Conservation (phyloP, 1,140 invertebrate species). For the Calycopis cecrops region DNA sequence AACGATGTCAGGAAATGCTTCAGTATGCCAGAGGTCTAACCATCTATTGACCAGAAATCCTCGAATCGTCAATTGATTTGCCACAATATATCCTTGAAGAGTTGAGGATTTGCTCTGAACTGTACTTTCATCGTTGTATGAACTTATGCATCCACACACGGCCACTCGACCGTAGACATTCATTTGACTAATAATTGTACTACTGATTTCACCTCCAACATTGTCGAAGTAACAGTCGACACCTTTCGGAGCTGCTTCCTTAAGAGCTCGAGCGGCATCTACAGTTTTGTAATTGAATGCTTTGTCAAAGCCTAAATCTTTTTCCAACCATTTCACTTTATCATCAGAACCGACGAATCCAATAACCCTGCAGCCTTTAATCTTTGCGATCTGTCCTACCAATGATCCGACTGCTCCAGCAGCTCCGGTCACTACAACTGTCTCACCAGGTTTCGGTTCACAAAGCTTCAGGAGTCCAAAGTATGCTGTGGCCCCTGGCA, state of each 20-base stretch:
- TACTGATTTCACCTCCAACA: constrained; percentile 35
- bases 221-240: constrained; percentile 34
- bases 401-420: constrained; percentile 31
- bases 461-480: constrained; percentile 34
- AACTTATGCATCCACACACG: constrained; percentile 33
- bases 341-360: constrained; percentile 33
- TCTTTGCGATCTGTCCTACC: constrained; percentile 33
- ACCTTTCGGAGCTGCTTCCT: constrained; percentile 30
- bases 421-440: constrained; percentile 32
- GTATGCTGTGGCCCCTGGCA: constrained; percentile 30
- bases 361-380: constrained; percentile 31
- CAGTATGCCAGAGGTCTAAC: constrained; percentile 20
- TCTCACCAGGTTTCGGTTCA: constrained; percentile 30
- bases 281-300: constrained; percentile 33
- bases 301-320: constrained; percentile 29
- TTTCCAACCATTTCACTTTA: constrained; percentile 30
- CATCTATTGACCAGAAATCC: constrained; percentile 31
- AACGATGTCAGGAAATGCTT: constrained; percentile 26
- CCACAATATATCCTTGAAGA: constrained; percentile 26
- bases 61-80: constrained; percentile 32
- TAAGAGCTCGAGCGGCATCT: constrained; percentile 24
- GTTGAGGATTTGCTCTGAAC: constrained; percentile 19
- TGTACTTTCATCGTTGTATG: constrained; percentile 31
- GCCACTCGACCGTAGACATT: constrained; percentile 30
- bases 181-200: constrained; percentile 34